phyloP scores from a whole-genome alignment of 2,113 vertebrate species.

The Cynopterus brachyotis region DNA sequence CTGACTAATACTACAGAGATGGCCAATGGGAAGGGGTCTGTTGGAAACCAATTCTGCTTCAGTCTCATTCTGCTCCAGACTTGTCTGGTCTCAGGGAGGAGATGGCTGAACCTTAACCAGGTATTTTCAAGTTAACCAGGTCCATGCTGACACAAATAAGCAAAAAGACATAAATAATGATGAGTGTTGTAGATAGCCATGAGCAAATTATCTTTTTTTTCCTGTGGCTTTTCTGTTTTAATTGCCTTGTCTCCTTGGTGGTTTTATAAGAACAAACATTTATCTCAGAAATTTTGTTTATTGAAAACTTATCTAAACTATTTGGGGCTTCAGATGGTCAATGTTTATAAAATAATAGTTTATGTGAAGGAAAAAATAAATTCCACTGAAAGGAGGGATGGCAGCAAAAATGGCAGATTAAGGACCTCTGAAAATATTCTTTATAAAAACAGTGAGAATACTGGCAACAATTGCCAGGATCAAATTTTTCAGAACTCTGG shows the following conservation, averaged over 20 bases:
- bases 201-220: background rate
- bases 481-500: background rate
- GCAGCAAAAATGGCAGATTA: background rate
- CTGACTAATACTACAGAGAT: background rate
- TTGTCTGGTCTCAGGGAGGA: background rate
- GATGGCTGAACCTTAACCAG: background rate
- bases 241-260: background rate
- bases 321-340: background rate
- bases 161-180: background rate
- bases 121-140: background rate
- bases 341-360: slow-evolving; percentile 6
- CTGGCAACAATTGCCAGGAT: background rate
- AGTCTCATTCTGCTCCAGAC: background rate
- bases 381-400: background rate
- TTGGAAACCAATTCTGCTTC: background rate
- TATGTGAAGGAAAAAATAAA: background rate
- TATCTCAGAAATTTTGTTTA: slow-evolving; percentile 27
- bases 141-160: background rate
- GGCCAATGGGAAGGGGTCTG: background rate
- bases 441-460: background rate
- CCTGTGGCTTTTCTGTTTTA: background rate
- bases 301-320: background rate
- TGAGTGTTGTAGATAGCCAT: background rate
- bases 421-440: background rate
- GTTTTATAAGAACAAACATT: slow-evolving; percentile 22